Evolutionary conservation across 2,113 vertebrate genomes (phyloP).

Genomic region (Cyanocitta stelleri): DNA sequence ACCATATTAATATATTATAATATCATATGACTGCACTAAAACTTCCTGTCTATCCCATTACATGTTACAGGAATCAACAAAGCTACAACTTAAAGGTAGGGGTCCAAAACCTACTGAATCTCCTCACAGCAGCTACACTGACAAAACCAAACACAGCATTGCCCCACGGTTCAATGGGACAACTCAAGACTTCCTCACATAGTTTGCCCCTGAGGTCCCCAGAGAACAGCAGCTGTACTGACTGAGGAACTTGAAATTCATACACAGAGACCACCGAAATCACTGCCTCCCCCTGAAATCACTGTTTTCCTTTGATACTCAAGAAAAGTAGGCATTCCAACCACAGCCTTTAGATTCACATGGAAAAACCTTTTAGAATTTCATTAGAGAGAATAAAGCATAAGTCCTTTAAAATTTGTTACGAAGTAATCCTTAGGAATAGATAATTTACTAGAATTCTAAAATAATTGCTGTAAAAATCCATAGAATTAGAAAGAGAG

Average conservation of each 20-base stretch:
- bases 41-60: neutral
- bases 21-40: neutral
- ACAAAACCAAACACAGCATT: neutral
- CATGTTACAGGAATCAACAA: neutral
- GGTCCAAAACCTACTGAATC: neutral
- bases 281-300: neutral
- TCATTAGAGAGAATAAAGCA: neutral
- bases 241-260: neutral
- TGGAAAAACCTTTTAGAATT: neutral
- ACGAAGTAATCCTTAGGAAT: neutral
- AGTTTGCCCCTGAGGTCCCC: neutral
- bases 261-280: neutral
- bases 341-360: neutral
- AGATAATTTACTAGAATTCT: neutral
- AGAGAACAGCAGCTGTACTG: neutral
- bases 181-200: neutral
- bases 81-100: neutral
- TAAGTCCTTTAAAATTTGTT: neutral
- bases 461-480: neutral
- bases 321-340: neutral
- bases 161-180: neutral
- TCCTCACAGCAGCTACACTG: accelerated
- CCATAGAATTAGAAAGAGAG: neutral
- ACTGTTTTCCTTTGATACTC: neutral
- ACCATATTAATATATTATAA: neutral